Conservation (phyloP, 1,140 invertebrate genomes). For the Drosophila biarmipes region DNA sequence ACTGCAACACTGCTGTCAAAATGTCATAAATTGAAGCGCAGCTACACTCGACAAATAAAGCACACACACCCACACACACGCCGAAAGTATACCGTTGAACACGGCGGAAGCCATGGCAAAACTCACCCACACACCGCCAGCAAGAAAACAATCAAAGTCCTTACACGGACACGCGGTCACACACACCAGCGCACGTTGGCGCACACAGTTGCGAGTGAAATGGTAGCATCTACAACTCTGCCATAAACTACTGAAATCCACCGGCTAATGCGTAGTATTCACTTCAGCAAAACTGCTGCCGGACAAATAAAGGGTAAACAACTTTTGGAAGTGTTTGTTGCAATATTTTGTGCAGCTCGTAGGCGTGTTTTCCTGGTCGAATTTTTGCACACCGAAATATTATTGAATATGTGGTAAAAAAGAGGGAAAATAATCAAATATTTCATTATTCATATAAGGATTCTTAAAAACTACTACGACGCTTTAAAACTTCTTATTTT, state of each 20-base stretch:
- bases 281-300: slow-evolving; percentile 16
- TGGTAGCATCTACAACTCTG: slow-evolving; percentile 15
- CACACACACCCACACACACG: slow-evolving; percentile 2
- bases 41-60: slow-evolving; percentile 48
- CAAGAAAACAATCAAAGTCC: slow-evolving; percentile 59
- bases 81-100: slow-evolving; percentile 25
- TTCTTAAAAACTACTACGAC: too few relatives aligned
- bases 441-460: too few relatives aligned
- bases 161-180: slow-evolving; percentile 17
- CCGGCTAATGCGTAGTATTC: slow-evolving; percentile 20
- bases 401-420: too few relatives aligned
- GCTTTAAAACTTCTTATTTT: too few relatives aligned
- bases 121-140: slow-evolving; percentile 12
- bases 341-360: not conserved
- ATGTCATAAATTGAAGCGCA: slow-evolving; percentile 78
- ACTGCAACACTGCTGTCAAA: slow-evolving; percentile 82
- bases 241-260: slow-evolving; percentile 28
- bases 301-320: slow-evolving; percentile 16
- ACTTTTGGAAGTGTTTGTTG: not conserved
- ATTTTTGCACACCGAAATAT: not conserved
- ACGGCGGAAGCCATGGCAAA: slow-evolving; percentile 45
- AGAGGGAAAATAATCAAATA: too few relatives aligned
- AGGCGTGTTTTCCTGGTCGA: not conserved
- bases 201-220: slow-evolving; percentile 16
- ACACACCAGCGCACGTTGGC: slow-evolving; percentile 7